phyloP scores from a whole-genome alignment of 1,140 invertebrate species.

The Magallana ariakensis region DNA sequence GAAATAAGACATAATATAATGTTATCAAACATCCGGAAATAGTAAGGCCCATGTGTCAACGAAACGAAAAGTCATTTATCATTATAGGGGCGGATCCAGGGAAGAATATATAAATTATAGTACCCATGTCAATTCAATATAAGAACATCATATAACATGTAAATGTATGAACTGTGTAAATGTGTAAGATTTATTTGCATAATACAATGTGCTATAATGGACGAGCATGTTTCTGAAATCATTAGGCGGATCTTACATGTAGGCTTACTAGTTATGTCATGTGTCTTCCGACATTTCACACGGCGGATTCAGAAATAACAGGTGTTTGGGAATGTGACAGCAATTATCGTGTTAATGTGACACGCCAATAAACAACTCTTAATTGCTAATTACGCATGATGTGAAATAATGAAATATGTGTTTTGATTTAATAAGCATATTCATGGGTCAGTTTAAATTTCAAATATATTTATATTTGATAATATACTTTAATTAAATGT shows the following conservation, averaged over 20 bases:
- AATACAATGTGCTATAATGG: no score
- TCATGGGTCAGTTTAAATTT: not conserved
- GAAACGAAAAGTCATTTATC: not conserved
- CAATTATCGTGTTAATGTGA: not conserved
- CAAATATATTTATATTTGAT: not conserved
- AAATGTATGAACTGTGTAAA: no score
- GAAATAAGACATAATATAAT: not conserved
- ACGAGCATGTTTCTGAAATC: no score
- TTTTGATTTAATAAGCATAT: slow-evolving; percentile 2
- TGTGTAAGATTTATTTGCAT: no score
- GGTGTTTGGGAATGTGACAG: not conserved
- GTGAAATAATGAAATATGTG: not conserved
- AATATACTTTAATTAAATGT: not conserved
- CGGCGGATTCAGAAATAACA: no score
- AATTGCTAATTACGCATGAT: not conserved
- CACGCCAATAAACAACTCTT: not conserved
- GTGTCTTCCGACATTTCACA: no score
- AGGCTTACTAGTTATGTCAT: no score
- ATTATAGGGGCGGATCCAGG: not conserved
- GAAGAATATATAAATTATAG: not conserved
- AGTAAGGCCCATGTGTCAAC: not conserved
- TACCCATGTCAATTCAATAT: no score
- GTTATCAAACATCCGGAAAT: slow-evolving; percentile 2
- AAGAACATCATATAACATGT: no score
- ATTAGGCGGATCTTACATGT: no score